Base-by-base conservation (phyloP, 2,797 vertebrate genomes). In the Enoplosus armatus region DNA sequence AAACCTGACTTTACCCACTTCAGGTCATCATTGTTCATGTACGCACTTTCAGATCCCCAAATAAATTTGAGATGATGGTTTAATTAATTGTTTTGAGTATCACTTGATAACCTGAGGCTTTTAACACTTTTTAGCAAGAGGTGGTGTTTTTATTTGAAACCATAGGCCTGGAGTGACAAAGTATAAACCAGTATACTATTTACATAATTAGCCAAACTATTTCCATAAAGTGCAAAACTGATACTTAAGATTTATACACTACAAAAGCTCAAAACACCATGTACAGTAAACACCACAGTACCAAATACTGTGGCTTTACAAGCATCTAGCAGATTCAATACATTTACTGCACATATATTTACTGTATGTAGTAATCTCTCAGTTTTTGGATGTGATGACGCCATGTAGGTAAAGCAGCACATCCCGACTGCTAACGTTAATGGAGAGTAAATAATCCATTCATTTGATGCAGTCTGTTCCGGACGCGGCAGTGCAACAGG, bases 1-100 rank as follows among this genome's bases (percentile, higher is more conserved):
- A 67, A 90, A 83, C 69, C 56, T 75, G 69, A 86, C 35, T 80
- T 89, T 71, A 80, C 67, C 77, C 69, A 73, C 78, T 85, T 89
- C 71, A 77, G 85, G 81, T 80, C 82, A 82, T 66, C 65, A 85
- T 54, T 85, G 82, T 90, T 89, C 64, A 67, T 89, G 88, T 91
- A 86, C 84, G 87, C 90, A 93, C 90, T 90, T 93, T 93, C 50
- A 85, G 24, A 90, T 85, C 79, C 75, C 85, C 51, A 77, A 93
- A 94, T 92, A 92, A 92, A 94, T 73, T 67, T 85, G 31, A 90
- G 20, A 82, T 53, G 67, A 85, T 82, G 56, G 22, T 72, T 75
- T 26, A 69, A 77, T 27, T 0, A 75, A 29, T 61, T 54, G 43
- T 35, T 83, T 0, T 45, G 45, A 29, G 60, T 75, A 9, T 82